Percentiles rank a stretch among this genome's conserved stretches.
Evolutionary conservation across 2,888 invertebrate genomes (phyloP).

Genomic region (Rotaria sp.): DNA sequence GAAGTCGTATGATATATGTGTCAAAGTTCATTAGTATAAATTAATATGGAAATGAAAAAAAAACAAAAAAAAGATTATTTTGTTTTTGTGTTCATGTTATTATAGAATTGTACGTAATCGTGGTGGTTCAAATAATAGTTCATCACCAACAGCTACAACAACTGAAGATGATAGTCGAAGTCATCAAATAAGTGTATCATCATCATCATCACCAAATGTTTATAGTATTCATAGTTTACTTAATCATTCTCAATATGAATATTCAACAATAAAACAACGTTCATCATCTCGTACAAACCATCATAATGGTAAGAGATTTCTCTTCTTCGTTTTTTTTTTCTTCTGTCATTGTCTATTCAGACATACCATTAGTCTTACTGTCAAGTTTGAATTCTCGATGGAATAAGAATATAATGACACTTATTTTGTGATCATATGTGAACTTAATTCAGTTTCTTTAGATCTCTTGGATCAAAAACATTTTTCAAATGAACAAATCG

Average conservation of each 20-base stretch:
- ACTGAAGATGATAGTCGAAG: conserved; percentile 28
- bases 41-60: conserved; percentile 8
- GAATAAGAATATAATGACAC: not conserved
- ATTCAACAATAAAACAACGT: conserved; percentile 1
- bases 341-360: too few species aligned
- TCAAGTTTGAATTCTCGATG: not conserved
- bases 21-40: conserved; percentile 13
- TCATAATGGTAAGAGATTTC: not conserved
- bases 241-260: conserved; percentile 27
- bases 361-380: conserved; percentile 14
- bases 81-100: not conserved
- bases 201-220: not conserved
- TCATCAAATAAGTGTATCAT: not conserved
- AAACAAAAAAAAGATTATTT: not conserved
- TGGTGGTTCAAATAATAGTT: conserved; percentile 60
- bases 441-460: not conserved
- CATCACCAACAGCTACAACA: not conserved
- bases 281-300: not conserved
- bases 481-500: conserved; percentile 32
- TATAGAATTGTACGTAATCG: conserved; percentile 88
- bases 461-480: not conserved
- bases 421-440: not conserved
- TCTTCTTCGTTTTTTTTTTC: too few species aligned
- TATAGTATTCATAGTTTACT: conserved; percentile 24
- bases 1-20: not conserved